phyloP scores from a whole-genome alignment of 2,113 vertebrate genomes.

The Hepsetus odoe region DNA sequence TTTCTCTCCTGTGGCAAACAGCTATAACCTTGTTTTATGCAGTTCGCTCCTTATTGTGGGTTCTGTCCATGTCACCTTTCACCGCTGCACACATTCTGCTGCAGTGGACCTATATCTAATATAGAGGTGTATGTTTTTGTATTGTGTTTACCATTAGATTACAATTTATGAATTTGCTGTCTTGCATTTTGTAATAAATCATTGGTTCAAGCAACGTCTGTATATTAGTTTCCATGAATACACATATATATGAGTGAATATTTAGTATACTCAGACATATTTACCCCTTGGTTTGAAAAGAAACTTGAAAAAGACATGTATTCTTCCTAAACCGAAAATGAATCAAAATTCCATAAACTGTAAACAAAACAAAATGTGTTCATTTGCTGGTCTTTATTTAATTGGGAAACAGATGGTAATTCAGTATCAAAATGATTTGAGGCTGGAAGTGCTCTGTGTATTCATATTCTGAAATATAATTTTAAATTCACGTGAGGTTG shows the following conservation, averaged over 20 bases:
- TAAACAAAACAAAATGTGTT: background rate
- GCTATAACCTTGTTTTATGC: slow-evolving; percentile 20
- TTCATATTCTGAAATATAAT: background rate
- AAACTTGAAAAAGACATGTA: background rate
- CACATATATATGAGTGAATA: background rate
- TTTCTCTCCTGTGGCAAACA: slow-evolving; percentile 24
- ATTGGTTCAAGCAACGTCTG: slow-evolving; percentile 55
- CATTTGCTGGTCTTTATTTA: background rate
- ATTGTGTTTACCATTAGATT: slow-evolving; percentile 76
- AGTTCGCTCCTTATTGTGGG: slow-evolving; percentile 7
- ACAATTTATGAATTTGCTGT: slow-evolving; percentile 69
- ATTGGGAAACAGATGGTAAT: background rate
- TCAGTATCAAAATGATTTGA: background rate
- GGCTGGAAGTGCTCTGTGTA: background rate
- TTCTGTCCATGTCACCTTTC: slow-evolving; percentile 36
- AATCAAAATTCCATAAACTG: background rate
- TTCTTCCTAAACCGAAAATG: background rate
- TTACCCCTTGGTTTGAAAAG: background rate
- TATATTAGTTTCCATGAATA: slow-evolving; percentile 12
- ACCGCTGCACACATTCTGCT: slow-evolving; percentile 45
- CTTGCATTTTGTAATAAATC: slow-evolving; percentile 77
- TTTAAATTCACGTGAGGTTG: background rate
- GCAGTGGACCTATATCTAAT: slow-evolving; percentile 57
- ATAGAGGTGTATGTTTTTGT: slow-evolving; percentile 65
- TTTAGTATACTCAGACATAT: no score